Evolutionary conservation across 2,113 vertebrate species (phyloP), one percentile per base, ranked within the genome.

Genomic region (Agapornis roseicollis): DNA sequence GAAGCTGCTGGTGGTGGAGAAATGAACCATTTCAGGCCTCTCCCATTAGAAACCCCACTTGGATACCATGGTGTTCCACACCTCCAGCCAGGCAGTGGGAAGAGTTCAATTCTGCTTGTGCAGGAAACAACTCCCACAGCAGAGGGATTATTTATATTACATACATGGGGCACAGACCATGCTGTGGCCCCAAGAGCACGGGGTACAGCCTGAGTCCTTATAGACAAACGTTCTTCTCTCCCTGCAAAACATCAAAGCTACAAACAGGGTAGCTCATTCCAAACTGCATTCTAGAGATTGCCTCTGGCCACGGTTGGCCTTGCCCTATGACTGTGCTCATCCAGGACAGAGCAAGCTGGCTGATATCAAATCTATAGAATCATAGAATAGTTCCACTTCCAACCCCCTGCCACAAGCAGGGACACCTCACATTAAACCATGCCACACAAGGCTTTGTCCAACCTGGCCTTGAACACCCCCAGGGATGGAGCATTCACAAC

Each of bases 321-420:
- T 25, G 52, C 0, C 3, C n/a, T 17, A 4, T 3, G 28, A 55
- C 31, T 23, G 64, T 42, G 49, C 56, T 35, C 9, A 49, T 11
- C 49, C 27, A n/a, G 22, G 65, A 58, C 31, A 15, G 46, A 0
- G 6, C 28, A 12, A 25, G 11, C 3, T 9, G 50, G 37, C 33
- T 42, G 2, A 1, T 24, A 44, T n/a, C 25, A 33, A 13, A 27
- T 4, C 6, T 27, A 60, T 18, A n/a, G n/a, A n/a, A n/a, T n/a
- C n/a, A n/a, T n/a, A n/a, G n/a, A n/a, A n/a, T n/a, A n/a, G n/a
- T n/a, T n/a, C n/a, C n/a, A n/a, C n/a, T n/a, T n/a, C n/a, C n/a
- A n/a, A n/a, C n/a, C n/a, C n/a, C n/a, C n/a, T n/a, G n/a, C n/a
- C n/a, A n/a, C n/a, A n/a, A n/a, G n/a, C n/a, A n/a, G n/a, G n/a